Base-by-base conservation (phyloP, 1,140 invertebrate genomes). In the Hydropsyche tenuis region DNA sequence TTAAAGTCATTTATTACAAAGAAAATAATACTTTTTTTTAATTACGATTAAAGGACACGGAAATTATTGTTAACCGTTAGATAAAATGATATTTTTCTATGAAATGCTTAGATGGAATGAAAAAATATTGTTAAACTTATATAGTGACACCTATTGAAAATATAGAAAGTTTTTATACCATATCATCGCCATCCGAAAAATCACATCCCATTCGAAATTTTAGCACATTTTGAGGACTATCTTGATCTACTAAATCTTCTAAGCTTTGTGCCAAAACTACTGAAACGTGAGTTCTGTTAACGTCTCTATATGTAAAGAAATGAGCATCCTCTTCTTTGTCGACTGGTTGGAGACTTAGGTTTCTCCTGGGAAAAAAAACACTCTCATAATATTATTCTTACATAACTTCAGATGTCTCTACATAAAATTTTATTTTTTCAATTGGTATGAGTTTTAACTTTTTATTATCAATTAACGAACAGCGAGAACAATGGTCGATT, bases 201-300 rank as follows among this genome's bases (percentile, higher is more conserved):
- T 89, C 88, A 72, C 90, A 90, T 16, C 87, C 86, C 2, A 90
- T 80, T 53, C 92, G 87, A 82, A 95, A 94, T 84, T 95, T 95
- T 23, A 95, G 86, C 46, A 95, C 88, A 82, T 94, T 95, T 79
- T 91, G 88, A 1, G 93, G 93, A 73, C 86, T 87, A 80, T 93
- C 92, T 20, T 88, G 87, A 82, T 95, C 93, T 0, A 95, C 93
- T 14, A 95, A 82, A 63, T 91, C 86, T 77, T 95, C 93, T 74
- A 95, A 80, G 0, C 91, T 91, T 79, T 91, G 88, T 0, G 91
- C 89, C 72, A 95, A 81, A 53, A 90, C 83, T 23, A 95, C 84
- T 1, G 92, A 89, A 65, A 95, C 87, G 25, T 90, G 89, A 0
- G 92, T 93, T 18, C 87, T 80, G 83, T 94, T 94, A 30, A 92